Evolutionary conservation across 2,888 invertebrate genomes (phyloP), one percentile per base, ranked within the genome.

Genomic region (Tuta absoluta): DNA sequence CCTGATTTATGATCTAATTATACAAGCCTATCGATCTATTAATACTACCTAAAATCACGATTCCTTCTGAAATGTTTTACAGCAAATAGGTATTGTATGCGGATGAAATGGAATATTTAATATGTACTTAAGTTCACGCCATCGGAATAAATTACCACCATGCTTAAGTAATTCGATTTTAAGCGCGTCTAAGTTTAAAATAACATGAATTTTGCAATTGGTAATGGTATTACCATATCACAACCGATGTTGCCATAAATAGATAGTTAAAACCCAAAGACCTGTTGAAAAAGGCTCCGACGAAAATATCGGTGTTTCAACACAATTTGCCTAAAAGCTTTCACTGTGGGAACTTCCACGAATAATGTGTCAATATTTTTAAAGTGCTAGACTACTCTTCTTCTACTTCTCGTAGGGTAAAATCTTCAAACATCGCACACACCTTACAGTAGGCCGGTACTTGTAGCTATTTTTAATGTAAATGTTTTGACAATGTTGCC

Each of bases 191-290:
- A n/a, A 45, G 45, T 45, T 41, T 3, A 41, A 41, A 14, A 41
- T 41, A 14, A 41, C 41, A 41, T n/a, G 45, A 45, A 45, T 45
- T 45, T n/a, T 17, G 45, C 17, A 17, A 17, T 45, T 17, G 17
- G 4, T 45, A 45, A 45, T 45, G n/a, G n/a, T 45, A 17, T 45
- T 45, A 0, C 17, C n/a, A n/a, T 8, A 45, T 17, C 7, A 17
- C 45, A 45, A 45, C 45, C n/a, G 45, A 45, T 45, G 17, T 45
- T 41, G 45, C 17, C 45, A n/a, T 45, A 45, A 45, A 45, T 45
- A 45, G 17, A n/a, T 4, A 11, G 3, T 45, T n/a, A 7, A 45
- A 45, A 45, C 4, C 17, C n/a, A 4, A 45, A 45, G 41, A 14
- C 4, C 45, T n/a, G 4, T 17, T 4, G 1, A 45, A 14, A 41